Evolutionary conservation across 2,888 invertebrate genomes (phyloP).

Genomic region (Drosophila phalerata): DNA sequence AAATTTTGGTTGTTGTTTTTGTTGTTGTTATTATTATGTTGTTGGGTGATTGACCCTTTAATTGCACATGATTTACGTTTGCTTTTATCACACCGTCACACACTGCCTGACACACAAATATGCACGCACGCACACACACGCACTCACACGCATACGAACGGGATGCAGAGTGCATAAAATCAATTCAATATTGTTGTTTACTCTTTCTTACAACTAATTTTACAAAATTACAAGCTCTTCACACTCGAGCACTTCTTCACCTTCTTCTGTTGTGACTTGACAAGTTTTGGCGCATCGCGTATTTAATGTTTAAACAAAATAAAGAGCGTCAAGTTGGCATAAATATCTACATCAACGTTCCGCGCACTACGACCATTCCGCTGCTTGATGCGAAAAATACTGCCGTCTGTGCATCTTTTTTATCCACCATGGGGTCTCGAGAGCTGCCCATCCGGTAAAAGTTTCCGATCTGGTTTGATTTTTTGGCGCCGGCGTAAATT

Average conservation of each 20-base stretch:
- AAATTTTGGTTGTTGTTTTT: no score
- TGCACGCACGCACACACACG: constrained; percentile 29
- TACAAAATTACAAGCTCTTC: constrained; percentile 13
- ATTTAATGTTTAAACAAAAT: constrained; percentile 44
- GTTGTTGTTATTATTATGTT: constrained; percentile 37
- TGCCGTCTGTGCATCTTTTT: no score
- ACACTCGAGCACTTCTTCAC: constrained; percentile 4
- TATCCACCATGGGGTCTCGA: no score
- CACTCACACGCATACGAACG: constrained; percentile 16
- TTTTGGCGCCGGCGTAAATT: no score
- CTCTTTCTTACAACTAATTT: constrained; percentile 29
- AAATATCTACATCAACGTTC: constrained; percentile 26
- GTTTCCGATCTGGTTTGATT: no score
- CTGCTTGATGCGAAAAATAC: no score
- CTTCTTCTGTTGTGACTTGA: constrained; percentile 7
- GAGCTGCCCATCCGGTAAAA: no score
- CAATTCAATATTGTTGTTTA: constrained; percentile 31
- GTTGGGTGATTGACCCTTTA: constrained; percentile 66
- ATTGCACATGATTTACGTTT: constrained; percentile 63
- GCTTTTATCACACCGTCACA: constrained; percentile 38
- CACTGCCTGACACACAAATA: constrained; percentile 34
- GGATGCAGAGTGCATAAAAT: constrained; percentile 32
- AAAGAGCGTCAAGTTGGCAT: constrained; percentile 57
- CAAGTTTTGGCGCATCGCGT: constrained; percentile 15
- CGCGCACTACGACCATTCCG: constrained; percentile 53